Base-by-base conservation (phyloP, 1,140 invertebrate species). In the Aphidius ervi region DNA sequence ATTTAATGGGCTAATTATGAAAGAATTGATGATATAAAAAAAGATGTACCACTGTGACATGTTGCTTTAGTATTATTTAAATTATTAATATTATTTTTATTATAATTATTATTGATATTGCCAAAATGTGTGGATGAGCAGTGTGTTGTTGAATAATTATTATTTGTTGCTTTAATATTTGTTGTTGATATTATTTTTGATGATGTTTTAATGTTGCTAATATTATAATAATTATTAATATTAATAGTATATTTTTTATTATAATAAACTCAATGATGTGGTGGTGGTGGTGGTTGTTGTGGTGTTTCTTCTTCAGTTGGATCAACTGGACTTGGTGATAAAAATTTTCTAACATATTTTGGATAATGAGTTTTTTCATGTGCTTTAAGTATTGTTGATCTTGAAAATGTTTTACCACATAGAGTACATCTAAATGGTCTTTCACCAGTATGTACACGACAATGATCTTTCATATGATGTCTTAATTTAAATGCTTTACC, bases 381-480 rank as follows among this genome's bases (percentile, higher is more conserved):
- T 66, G 91, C 91, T 75, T 94, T 94, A 62, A 94, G 81, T 77
- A 94, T 94, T 55, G 92, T 93, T 56, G 90, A 92, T 63, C 91
- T 83, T 53, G 91, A 93, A 78, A 94, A 95, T 46, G 90, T 93
- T 76, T 94, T 95, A 54, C 91, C 91, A 76, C 93, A 95, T 60
- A 94, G 81, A 53, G 86, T 85, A 78, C 93, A 95, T 65, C 90
- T 84, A 81, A 94, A 95, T 5, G 92, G 93, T 61, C 92, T 83
- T 76, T 94, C 93, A 56, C 92, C 93, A 67, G 92, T 94, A 76
- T 94, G 92, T 56, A 94, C 92, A 70, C 91, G 86, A 80, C 91
- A 93, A 78, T 94, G 92, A 79, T 94, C 92, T 80, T 93, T 94
- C 92, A 95, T 93, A 80, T 94, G 92, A 75, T 94, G 91, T 50